Percentiles rank a stretch among this genome's conserved stretches.
Evolutionary conservation across 1,140 invertebrate species (phyloP).

Genomic region (Ectropis grisescens): DNA sequence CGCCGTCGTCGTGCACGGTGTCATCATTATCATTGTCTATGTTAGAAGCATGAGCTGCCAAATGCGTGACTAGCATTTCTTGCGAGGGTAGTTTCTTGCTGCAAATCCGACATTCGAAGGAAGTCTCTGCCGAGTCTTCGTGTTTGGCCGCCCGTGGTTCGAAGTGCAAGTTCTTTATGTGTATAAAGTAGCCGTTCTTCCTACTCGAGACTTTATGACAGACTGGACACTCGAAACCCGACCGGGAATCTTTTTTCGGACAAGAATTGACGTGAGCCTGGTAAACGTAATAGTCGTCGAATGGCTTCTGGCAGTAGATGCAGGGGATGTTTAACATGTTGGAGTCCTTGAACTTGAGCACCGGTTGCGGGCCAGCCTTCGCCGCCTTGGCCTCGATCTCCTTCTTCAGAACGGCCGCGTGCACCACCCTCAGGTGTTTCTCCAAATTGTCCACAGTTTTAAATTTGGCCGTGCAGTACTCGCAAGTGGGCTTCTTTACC

Average conservation of each 20-base stretch:
- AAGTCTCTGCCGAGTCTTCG: slow-evolving; percentile 1
- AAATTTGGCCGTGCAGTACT: slow-evolving; percentile 38
- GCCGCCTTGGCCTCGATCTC: slow-evolving; percentile 5
- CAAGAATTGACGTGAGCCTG: slow-evolving; percentile 36
- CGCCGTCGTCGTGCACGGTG: slow-evolving; percentile 16
- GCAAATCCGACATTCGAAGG: slow-evolving; percentile 46
- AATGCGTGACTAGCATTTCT: slow-evolving; percentile 41
- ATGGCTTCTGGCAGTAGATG: slow-evolving; percentile 32
- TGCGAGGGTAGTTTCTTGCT: slow-evolving; percentile 31
- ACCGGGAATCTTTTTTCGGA: slow-evolving; percentile 17
- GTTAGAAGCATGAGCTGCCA: slow-evolving; percentile 52
- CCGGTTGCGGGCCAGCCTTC: slow-evolving; percentile 13
- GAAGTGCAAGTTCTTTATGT: slow-evolving; percentile 31
- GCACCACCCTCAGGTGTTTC: slow-evolving; percentile 46
- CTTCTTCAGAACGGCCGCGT: slow-evolving; percentile 37
- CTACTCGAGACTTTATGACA: slow-evolving; percentile 27
- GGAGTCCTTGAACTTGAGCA: too few species aligned
- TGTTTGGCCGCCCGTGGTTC: slow-evolving; percentile 4
- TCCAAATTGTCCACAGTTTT: slow-evolving; percentile 39
- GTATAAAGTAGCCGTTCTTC: slow-evolving; percentile 29
- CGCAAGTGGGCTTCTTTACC: slow-evolving; percentile 25
- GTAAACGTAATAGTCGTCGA: slow-evolving; percentile 36
- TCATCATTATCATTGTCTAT: slow-evolving; percentile 31
- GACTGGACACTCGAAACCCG: slow-evolving; percentile 28
- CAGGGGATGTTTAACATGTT: too few species aligned